These are phyloP conservation scores for Eledone cirrhosa DNA, from an alignment of 2,888 invertebrate genomes.

Conservation along the genomic window DNA sequence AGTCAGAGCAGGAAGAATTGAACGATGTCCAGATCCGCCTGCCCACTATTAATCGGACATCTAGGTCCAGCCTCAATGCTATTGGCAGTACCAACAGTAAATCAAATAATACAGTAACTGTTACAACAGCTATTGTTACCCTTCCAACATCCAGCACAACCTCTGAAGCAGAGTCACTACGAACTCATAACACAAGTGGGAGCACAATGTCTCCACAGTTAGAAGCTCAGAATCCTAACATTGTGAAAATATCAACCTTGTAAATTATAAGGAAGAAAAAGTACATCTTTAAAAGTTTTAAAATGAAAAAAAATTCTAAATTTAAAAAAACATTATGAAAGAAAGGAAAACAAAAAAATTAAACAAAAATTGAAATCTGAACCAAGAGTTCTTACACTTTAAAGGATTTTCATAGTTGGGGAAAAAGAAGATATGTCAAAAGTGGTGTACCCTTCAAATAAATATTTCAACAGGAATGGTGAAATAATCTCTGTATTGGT, in stretches of 20 bases:
- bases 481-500: too few relatives aligned
- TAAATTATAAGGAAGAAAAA: slow-evolving; percentile 34
- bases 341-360: too few relatives aligned
- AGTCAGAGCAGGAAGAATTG: slow-evolving; percentile 55
- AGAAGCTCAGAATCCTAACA: slow-evolving; percentile 36
- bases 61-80: slow-evolving; percentile 56
- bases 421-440: too few relatives aligned
- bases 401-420: too few relatives aligned
- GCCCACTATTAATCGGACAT: slow-evolving; percentile 52
- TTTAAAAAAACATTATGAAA: too few relatives aligned
- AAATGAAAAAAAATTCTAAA: too few relatives aligned
- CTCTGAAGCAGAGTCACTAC: slow-evolving; percentile 54
- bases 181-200: slow-evolving; percentile 51
- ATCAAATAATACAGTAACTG: slow-evolving; percentile 54
- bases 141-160: slow-evolving; percentile 57
- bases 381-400: too few relatives aligned
- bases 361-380: too few relatives aligned
- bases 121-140: slow-evolving; percentile 58
- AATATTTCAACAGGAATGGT: too few relatives aligned
- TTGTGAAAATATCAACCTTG: slow-evolving; percentile 58
- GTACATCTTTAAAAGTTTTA: not conserved
- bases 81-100: slow-evolving; percentile 47
- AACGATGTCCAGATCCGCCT: slow-evolving; percentile 61
- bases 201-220: slow-evolving; percentile 44
- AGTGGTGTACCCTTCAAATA: too few relatives aligned